Evolutionary conservation across 2,888 invertebrate genomes (phyloP), one percentile per base, ranked within the genome.

Genomic region (Sclerodermus sp.): DNA sequence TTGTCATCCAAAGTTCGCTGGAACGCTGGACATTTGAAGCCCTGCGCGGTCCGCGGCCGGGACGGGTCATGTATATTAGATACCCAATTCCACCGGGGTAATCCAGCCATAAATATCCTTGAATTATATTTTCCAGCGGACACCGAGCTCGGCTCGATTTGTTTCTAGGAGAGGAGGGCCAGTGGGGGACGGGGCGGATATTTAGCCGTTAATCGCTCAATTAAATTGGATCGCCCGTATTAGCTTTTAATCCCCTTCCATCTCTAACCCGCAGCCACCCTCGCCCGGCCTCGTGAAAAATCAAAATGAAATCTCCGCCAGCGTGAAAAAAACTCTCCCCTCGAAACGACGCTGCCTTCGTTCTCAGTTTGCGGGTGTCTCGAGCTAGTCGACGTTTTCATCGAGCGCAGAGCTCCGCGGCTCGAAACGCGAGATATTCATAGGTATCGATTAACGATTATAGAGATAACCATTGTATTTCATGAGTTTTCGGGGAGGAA

Each of bases 181-280:
- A n/a, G n/a, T 8, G 42, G 32, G 55, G 38, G 18, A 42, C 41
- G 44, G 54, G 17, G 23, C 53, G 58, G 69, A 66, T 71, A 71
- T 77, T 77, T 74, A 74, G 71, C 73, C 72, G 74, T 76, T 77
- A 76, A 77, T 77, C 77, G 77, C 72, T 72, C 77, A 76, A 77
- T 77, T 77, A 77, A 77, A 76, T 76, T 70, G 74, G 73, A 76
- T 72, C 66, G 67, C 62, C 64, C 64, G 73, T 70, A 75, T 74
- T 75, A 71, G 68, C 71, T 68, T 72, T 70, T 74, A 74, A 73
- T 74, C 68, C 74, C 55, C 54, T 53, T 57, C 58, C 53, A 17
- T 41, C 41, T 18, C 14, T 16, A 15, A 13, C n/a, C 30, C 30
- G 15, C 12, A n/a, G 16, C 30, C 18, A 17, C n/a, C 29, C 10